Conservation (phyloP, 2,797 vertebrate species). For the Gobionotothen gibberifrons region DNA sequence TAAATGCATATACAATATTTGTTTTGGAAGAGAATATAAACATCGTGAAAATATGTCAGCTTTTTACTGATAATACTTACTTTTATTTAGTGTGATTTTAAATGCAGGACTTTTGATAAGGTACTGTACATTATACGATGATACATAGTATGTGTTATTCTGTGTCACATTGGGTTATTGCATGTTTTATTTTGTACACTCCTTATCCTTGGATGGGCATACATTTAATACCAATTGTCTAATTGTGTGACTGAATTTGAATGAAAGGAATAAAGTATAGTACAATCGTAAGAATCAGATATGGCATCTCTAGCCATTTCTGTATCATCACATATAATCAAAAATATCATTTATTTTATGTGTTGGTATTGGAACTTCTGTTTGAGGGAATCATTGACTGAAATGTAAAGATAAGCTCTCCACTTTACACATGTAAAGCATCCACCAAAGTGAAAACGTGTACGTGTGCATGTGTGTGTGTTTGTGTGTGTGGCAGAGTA, state of each 20-base stretch:
- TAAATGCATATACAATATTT: neutral
- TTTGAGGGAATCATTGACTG: neutral
- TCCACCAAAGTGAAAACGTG: slow-evolving; percentile 45
- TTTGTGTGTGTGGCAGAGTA: slow-evolving; percentile 38
- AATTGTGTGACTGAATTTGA: too few species aligned
- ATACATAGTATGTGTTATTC: too few species aligned
- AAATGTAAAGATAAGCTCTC: slow-evolving; percentile 24
- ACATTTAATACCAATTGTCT: too few species aligned
- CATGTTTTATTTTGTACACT: neutral
- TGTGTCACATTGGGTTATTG: neutral
- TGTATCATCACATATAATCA: too few species aligned
- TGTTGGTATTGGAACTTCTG: neutral
- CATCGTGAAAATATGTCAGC: too few species aligned
- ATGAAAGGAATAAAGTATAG: too few species aligned
- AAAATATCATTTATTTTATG: too few species aligned
- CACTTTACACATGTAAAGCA: slow-evolving; percentile 40
- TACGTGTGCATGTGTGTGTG: slow-evolving; percentile 4
- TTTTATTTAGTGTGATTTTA: neutral
- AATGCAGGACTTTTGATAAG: too few species aligned
- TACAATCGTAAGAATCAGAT: too few species aligned
- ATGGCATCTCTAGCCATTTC: too few species aligned
- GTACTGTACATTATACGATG: too few species aligned
- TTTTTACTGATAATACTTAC: neutral
- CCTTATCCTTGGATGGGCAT: neutral
- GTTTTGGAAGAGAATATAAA: too few species aligned